Conservation (phyloP, 2,113 vertebrate genomes). For the Zosterops borbonicus region DNA sequence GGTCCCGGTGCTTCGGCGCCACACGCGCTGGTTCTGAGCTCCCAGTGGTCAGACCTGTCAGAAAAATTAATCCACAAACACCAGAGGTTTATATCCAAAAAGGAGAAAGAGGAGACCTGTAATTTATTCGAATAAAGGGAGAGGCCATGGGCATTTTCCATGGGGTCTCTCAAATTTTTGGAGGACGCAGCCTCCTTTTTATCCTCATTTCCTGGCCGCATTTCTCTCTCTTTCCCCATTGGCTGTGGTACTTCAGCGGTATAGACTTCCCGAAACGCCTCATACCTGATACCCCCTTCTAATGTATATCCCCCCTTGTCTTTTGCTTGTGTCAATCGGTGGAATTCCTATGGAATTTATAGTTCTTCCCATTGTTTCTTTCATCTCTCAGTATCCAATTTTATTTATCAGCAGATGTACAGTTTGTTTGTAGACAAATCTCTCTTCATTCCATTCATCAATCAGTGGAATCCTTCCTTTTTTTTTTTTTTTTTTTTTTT, state of each 20-base stretch:
- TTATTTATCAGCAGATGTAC: background rate
- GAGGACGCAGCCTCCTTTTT: too few relatives aligned
- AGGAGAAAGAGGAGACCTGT: background rate
- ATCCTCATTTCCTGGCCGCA: background rate
- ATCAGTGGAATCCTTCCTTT: background rate
- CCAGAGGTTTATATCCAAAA: background rate
- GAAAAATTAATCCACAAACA: background rate
- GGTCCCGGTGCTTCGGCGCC: background rate
- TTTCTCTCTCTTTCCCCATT: background rate
- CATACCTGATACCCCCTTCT: too few relatives aligned
- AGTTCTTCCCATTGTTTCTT: background rate
- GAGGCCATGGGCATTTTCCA: background rate
- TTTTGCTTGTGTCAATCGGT: background rate
- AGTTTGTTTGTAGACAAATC: background rate
- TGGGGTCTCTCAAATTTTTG: background rate
- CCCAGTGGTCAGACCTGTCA: background rate
- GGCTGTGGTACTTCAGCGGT: background rate
- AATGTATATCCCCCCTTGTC: background rate
- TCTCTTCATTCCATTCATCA: background rate
- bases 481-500: background rate
- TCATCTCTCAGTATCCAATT: background rate
- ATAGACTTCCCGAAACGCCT: too few relatives aligned
- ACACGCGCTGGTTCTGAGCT: background rate
- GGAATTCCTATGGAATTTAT: background rate
- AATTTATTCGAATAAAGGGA: background rate